phyloP scores from a whole-genome alignment of 2,113 vertebrate genomes.

The Pseudolaguvia tuberculata region DNA sequence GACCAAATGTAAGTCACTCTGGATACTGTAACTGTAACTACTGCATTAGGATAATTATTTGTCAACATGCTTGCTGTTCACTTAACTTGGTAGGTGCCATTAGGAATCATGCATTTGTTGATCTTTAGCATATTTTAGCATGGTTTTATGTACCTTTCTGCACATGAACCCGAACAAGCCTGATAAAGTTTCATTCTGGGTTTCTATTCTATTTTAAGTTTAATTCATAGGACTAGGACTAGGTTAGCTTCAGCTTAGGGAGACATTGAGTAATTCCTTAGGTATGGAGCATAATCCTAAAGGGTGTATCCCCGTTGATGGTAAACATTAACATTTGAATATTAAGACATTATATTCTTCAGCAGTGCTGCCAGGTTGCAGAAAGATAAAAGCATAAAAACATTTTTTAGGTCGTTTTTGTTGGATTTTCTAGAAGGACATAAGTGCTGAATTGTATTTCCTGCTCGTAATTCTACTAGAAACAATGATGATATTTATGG shows the following conservation, averaged over 20 bases:
- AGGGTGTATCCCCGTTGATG: background rate
- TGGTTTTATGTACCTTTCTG: background rate
- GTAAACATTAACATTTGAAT: background rate
- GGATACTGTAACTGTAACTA: too few species aligned
- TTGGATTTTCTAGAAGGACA: background rate
- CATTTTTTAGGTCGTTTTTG: background rate
- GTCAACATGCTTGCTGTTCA: background rate
- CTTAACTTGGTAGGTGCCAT: background rate
- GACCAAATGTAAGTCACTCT: too few species aligned
- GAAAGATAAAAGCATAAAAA: background rate
- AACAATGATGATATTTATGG: background rate
- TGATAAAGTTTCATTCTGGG: too few species aligned
- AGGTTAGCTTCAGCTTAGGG: too few species aligned
- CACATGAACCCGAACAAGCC: too few species aligned
- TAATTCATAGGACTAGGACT: too few species aligned
- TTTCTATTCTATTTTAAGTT: too few species aligned
- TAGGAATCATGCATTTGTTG: background rate
- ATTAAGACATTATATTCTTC: background rate
- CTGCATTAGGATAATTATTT: conserved; percentile 1
- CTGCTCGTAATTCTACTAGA: background rate
- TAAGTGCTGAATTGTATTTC: too few species aligned
- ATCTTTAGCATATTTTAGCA: too few species aligned
- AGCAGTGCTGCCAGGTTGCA: background rate
- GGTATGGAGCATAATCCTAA: too few species aligned
- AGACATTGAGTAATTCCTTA: too few species aligned